Evolutionary conservation across 2,888 invertebrate species (phyloP).

Genomic region (Idaea biselata): DNA sequence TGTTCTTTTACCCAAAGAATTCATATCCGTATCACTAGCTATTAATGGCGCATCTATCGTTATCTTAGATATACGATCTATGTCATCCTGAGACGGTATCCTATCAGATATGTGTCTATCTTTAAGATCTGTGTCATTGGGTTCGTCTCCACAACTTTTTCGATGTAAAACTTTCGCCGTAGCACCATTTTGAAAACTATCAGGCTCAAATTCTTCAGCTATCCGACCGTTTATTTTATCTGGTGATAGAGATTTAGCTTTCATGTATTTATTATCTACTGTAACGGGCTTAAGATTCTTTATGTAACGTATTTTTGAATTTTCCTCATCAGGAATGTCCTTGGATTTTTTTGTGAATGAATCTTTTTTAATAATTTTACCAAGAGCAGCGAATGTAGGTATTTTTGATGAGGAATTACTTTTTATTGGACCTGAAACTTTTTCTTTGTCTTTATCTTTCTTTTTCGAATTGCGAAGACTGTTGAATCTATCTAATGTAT

Average conservation of each 20-base stretch:
- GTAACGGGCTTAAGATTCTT: constrained; percentile 59
- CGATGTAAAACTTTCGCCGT: constrained; percentile 52
- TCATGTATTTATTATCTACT: constrained; percentile 68
- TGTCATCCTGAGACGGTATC: constrained; percentile 91
- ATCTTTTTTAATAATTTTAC: constrained; percentile 76
- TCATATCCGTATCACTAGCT: constrained; percentile 83
- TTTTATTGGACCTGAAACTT: constrained; percentile 55
- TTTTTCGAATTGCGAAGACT: constrained; percentile 70
- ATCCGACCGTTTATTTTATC: constrained; percentile 58
- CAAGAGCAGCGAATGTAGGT: constrained; percentile 72
- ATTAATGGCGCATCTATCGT: constrained; percentile 90
- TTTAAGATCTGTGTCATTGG: constrained; percentile 53
- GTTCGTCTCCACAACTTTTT: constrained; percentile 75
- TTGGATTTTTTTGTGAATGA: constrained; percentile 62
- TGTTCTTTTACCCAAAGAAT: constrained; percentile 87
- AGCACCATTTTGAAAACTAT: constrained; percentile 33
- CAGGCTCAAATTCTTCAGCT: constrained; percentile 49
- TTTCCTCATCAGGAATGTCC: constrained; percentile 52
- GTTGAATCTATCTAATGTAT: constrained; percentile 68
- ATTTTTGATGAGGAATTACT: constrained; percentile 74
- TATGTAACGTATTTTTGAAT: constrained; percentile 57
- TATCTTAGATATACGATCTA: constrained; percentile 93
- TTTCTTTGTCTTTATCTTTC: constrained; percentile 48
- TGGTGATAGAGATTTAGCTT: constrained; percentile 67
- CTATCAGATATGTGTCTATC: constrained; percentile 65